Base-by-base conservation (phyloP, 2,888 invertebrate species). In the Malthinus flaveolus region DNA sequence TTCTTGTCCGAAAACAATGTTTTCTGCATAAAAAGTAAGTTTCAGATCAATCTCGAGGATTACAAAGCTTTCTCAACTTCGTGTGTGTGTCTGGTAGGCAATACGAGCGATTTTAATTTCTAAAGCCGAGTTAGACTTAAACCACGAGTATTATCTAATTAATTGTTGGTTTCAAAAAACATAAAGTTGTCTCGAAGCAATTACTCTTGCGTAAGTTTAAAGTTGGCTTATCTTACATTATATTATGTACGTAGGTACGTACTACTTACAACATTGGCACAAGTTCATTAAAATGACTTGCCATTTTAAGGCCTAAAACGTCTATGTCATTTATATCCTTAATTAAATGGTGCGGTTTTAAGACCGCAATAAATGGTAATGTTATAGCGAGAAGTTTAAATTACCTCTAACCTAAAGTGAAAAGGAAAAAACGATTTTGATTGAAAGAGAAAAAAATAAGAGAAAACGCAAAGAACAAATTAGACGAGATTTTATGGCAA, bases 201-300 rank as follows among this genome's bases (percentile, higher is more conserved):
- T 15, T 42, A 39, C 15, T 15, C 39, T 9, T 15, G 15, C 13
- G 5, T 23, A 13, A 13, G 11, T 23, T 15, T 42, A 42, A n/a
- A 42, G 23, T 15, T 8, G 39, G 39, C 39, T 42, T 42, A 42
- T 42, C 39, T 42, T 23, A 23, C 10, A 42, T 42, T 42, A 15
- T 42, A 15, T 42, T 8, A 10, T n/a, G 12, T n/a, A n/a, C n/a
- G 23, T 23, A 23, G 23, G n/a, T n/a, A n/a, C n/a, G n/a, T 23
- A 5, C 23, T 5, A 23, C 23, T 3, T 3, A 2, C 11, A 42
- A 42, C 15, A 42, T 42, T 15, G 39, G 39, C 39, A 42, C 23
- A 15, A 9, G 45, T 52, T 52, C 45, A 52, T 52, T 52, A 52
- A 34, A 52, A 52, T 52, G 35, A 52, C 45, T 49, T 32, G 32